Evolutionary conservation across 1,140 invertebrate species (phyloP), one percentile per base, ranked within the genome.

Genomic region (Proctacanthus coquilletti): DNA sequence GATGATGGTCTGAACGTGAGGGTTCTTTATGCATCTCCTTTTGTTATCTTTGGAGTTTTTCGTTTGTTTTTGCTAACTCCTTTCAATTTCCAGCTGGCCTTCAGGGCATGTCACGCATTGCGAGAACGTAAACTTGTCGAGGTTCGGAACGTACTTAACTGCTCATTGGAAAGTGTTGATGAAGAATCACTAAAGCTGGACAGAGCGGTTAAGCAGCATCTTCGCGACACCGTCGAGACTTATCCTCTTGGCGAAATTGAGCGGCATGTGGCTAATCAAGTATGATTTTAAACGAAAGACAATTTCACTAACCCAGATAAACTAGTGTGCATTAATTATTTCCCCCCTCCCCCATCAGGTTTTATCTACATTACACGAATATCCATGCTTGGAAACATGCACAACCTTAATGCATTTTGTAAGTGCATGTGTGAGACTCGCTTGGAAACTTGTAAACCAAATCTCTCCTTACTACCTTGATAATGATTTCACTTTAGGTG

Each of bases 161-260:
- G 55, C 15, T 56, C 65, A 3, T 57, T 65, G 41, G 53, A 54
- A 14, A 48, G 60, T 39, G 59, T 45, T 45, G 43, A 43, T 38
- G 49, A 60, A 41, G 46, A 57, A 19, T 53, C 49, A 5, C 42
- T 63, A 34, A 39, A 62, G 34, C 49, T 70, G 35, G 51, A 64
- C 29, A 49, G 64, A 0, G 61, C 69, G 1, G 65, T 68, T 5
- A 59, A 58, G 21, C 48, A 62, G 38, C 60, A 70, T 42, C 45
- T 75, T 20, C 53, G 65, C 3, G 52, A 60, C 23, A 70, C 70
- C 0, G 63, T 63, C 0, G 66, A 74, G 9, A 63, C 49, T 14
- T 74, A 67, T 53, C 71, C 71, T 2, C 53, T 75, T 17, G 65
- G 64, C 8, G 72, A 75, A 31, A 70, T 71, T 2, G 72, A 75